Percentiles rank a stretch among this genome's conserved stretches.
Conservation (phyloP, 2,797 vertebrate genomes). For the Pipistrellus pipistrellus region DNA sequence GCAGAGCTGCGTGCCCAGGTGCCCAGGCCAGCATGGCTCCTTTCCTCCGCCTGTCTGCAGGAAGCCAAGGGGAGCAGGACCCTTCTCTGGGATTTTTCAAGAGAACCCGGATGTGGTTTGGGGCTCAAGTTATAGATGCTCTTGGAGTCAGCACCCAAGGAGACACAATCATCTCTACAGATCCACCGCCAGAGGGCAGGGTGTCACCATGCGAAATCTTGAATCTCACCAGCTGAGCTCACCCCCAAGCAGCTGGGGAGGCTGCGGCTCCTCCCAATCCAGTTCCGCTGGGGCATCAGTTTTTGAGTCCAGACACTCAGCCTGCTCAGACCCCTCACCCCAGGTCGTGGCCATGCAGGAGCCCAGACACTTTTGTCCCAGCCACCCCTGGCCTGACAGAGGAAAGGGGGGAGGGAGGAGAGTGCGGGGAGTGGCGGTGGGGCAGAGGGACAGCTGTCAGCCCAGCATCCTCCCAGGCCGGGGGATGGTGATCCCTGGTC, state of each 20-base stretch:
- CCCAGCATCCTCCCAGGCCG: not conserved
- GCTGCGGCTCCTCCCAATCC: not conserved
- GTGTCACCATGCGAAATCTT: not conserved
- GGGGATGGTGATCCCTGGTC: not conserved
- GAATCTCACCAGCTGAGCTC: accelerated
- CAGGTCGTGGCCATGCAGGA: no score
- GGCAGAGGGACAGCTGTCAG: not conserved
- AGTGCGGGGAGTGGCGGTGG: accelerated
- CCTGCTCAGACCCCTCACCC: not conserved
- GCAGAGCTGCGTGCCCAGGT: not conserved
- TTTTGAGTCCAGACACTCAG: not conserved
- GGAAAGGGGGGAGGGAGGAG: not conserved
- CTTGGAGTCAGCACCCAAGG: not conserved
- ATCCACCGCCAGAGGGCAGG: conserved; percentile 71
- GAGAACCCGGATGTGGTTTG: not conserved
- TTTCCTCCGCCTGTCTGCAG: not conserved
- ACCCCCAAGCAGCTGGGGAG: accelerated
- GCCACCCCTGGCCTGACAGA: not conserved
- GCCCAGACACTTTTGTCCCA: not conserved
- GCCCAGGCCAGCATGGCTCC: not conserved
- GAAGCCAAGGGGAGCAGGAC: not conserved
- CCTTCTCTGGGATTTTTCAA: not conserved
- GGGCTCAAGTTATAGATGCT: no score
- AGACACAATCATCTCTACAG: not conserved
- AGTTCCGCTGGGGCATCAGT: not conserved